phyloP scores from a whole-genome alignment of 35 echinoderm and acorn worm genomes.

The Heliocidaris erythrogramma region DNA sequence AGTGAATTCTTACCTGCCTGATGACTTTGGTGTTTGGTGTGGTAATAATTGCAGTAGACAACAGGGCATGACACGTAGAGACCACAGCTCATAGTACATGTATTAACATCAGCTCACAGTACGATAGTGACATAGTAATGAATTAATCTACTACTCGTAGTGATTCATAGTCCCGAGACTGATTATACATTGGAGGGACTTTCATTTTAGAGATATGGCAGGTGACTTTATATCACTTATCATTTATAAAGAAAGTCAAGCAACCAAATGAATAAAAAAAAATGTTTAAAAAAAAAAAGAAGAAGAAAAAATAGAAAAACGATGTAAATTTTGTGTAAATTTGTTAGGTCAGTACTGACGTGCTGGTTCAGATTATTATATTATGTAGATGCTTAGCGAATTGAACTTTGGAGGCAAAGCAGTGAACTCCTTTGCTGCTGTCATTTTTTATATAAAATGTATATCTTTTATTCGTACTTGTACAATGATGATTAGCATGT shows the following conservation, averaged over 20 bases:
- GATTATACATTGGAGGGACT: neutral
- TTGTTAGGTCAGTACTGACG: slow-evolving; percentile 48
- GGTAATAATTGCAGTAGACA: neutral
- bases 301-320: neutral
- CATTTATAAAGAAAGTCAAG: neutral
- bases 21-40: neutral
- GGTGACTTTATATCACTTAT: neutral
- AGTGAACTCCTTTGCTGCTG: neutral
- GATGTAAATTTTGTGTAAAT: slow-evolving; percentile 54
- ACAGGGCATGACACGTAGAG: neutral
- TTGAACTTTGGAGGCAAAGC: neutral
- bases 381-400: neutral
- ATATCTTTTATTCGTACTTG: neutral
- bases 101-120: neutral
- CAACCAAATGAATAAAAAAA: neutral
- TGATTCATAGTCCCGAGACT: neutral
- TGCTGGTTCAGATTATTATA: slow-evolving; percentile 44
- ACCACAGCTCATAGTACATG: neutral
- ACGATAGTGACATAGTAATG: neutral
- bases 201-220: neutral
- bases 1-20: neutral
- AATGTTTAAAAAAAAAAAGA: neutral
- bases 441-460: neutral
- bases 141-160: neutral
- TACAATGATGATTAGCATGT: neutral